Base-by-base conservation (phyloP, 2,797 vertebrate species). In the Columba guinea region DNA sequence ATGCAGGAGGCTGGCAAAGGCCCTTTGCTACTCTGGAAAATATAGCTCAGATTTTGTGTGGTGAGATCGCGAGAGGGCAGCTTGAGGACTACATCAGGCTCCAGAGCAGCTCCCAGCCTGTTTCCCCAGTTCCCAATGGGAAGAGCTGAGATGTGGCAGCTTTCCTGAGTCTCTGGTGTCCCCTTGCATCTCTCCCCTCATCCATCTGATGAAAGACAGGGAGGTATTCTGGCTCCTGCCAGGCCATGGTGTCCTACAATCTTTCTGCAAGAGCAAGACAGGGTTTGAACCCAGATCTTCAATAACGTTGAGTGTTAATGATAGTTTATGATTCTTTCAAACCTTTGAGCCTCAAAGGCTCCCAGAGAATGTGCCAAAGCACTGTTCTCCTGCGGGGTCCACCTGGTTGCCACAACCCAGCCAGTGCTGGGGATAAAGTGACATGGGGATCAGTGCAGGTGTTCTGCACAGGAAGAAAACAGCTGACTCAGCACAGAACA, bases 371-470 rank as follows among this genome's bases (percentile, higher is more conserved):
- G 18, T 76, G 79, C 37, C 37, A 51, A 48, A 70, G 48, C 2
- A 1, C 53, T 52, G 41, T 18, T 34, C 18, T 67, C 14, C 37
- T 55, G 24, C 19, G 20, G 37, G 49, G 24, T 32, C 75, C 52
- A n/a, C n/a, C 26, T 67, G 20, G 28, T n/a, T 74, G 58, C 53
- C 86, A 74, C 80, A 88, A 63, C 4, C 18, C 16, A 55, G 35
- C 18, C 19, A 8, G 37, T 9, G 60, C 64, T 88, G 84, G n/a
- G 73, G 51, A 28, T 22, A 46, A 26, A 74, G 49, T 1, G 5
- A 39, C 2, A 2, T 1, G 2, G 24, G 56, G 35, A 32, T 90
- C 28, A 32, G 17, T 1, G 1, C 5, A 1, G 0, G 0, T 17
- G n/a, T 35, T 64, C 24, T 44, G 63, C 0, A 32, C 7, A 59